phyloP scores from a whole-genome alignment of 92 coral and sea anemone species.

The Micromussa lordhowensis region DNA sequence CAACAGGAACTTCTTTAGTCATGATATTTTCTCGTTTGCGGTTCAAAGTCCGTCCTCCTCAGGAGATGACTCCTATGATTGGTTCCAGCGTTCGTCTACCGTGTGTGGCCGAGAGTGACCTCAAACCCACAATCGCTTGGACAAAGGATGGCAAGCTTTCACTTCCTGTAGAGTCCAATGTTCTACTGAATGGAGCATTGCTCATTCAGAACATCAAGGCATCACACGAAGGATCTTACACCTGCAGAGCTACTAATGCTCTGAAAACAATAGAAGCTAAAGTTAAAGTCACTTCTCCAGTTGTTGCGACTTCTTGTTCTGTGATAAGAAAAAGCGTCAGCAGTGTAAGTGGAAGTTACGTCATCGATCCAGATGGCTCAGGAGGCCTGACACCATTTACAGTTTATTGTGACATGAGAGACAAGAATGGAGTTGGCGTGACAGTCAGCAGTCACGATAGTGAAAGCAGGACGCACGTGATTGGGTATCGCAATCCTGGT shows the following conservation, averaged over 20 bases:
- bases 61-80: not conserved
- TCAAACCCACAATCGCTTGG: not conserved
- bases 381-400: not conserved
- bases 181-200: constrained; percentile 45
- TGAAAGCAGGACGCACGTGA: not conserved
- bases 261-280: constrained; percentile 47
- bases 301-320: constrained; percentile 31
- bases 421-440: not conserved
- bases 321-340: constrained; percentile 15
- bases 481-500: not conserved
- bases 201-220: constrained; percentile 8
- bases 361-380: not conserved
- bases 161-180: not conserved
- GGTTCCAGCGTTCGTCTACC: not conserved
- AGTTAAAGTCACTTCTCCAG: constrained; percentile 14
- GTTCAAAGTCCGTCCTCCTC: not conserved
- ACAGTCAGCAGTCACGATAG: not conserved
- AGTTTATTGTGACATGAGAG: constrained; percentile 1
- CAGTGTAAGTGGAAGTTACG: not conserved
- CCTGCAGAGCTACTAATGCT: constrained; percentile 54
- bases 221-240: constrained; percentile 49
- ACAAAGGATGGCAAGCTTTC: not conserved
- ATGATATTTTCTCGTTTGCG: not conserved
- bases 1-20: not conserved
- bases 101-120: constrained; percentile 43